These are phyloP conservation scores for Eupithecia vulgata DNA, from an alignment of 2,888 invertebrate species.

Conservation along the genomic window DNA sequence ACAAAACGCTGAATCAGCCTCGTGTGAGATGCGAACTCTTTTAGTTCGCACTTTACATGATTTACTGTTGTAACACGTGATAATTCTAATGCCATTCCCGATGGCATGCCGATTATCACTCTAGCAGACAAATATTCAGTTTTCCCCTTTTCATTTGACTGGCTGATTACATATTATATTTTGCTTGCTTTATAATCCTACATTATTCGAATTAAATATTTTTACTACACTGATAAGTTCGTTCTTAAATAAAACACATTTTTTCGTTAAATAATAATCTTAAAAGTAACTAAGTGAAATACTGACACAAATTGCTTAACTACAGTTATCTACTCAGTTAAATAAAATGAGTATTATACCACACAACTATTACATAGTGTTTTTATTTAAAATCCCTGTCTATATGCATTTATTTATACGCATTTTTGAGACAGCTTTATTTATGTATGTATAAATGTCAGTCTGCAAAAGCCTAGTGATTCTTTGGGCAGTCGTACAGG, in stretches of 20 bases:
- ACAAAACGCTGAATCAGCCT: constrained; percentile 43
- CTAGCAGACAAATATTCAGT: constrained; percentile 81
- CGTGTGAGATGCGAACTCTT: constrained; percentile 74
- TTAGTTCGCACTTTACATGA: constrained; percentile 73
- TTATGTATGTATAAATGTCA: constrained; percentile 39
- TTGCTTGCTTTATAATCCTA: constrained; percentile 21
- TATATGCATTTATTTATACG: constrained; percentile 1
- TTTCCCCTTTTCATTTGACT: constrained; percentile 71
- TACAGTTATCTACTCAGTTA: background rate
- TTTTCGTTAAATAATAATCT: background rate
- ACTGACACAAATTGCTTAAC: background rate
- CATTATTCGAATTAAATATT: background rate
- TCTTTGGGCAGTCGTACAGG: constrained; percentile 49
- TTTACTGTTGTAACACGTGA: constrained; percentile 46
- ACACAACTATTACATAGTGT: background rate
- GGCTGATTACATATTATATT: constrained; percentile 47
- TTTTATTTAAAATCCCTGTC: background rate
- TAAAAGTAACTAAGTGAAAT: background rate
- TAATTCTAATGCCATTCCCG: constrained; percentile 58
- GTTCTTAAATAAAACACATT: background rate
- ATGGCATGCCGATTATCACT: constrained; percentile 75
- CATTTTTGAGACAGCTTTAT: constrained; percentile 21
- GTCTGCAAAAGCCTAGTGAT: constrained; percentile 56
- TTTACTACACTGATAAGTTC: background rate
- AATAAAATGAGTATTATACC: background rate